Conservation (phyloP, 2,113 vertebrate genomes). For the Maccullochella peelii region DNA sequence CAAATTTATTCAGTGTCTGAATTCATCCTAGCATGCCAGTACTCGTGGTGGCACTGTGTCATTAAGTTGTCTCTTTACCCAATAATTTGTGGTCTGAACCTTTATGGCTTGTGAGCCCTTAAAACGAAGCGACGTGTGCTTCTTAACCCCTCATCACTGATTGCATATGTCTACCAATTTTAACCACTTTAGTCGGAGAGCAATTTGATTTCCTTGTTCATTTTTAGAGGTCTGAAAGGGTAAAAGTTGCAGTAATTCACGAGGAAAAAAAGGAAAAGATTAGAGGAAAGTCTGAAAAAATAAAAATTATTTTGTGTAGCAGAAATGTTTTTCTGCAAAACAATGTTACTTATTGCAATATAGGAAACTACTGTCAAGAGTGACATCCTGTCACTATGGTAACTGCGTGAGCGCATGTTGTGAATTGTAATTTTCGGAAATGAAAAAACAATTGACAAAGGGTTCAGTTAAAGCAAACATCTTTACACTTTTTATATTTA, state of each 20-base stretch:
- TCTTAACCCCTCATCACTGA: background rate
- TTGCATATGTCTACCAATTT: background rate
- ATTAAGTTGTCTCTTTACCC: background rate
- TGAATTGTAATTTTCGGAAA: constrained; percentile 56
- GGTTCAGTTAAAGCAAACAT: constrained; percentile 1
- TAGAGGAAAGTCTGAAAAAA: background rate
- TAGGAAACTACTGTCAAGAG: constrained; percentile 8
- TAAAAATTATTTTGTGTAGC: background rate
- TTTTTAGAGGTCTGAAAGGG: background rate
- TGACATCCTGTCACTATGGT: constrained; percentile 55
- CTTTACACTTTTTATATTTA: background rate
- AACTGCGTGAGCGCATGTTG: constrained; percentile 27
- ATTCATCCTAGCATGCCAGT: background rate
- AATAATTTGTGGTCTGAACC: background rate
- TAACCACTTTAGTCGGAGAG: background rate
- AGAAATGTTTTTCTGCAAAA: background rate
- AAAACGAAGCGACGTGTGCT: background rate
- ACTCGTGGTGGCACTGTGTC: background rate
- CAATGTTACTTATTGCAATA: background rate
- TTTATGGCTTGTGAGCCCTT: background rate
- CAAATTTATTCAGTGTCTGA: background rate
- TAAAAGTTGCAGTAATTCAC: background rate
- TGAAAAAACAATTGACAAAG: background rate
- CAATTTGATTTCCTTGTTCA: background rate
- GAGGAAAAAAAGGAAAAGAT: background rate